Evolutionary conservation across 1,140 invertebrate genomes (phyloP), one percentile per base, ranked within the genome.

Genomic region (Temnothorax nylanderi): DNA sequence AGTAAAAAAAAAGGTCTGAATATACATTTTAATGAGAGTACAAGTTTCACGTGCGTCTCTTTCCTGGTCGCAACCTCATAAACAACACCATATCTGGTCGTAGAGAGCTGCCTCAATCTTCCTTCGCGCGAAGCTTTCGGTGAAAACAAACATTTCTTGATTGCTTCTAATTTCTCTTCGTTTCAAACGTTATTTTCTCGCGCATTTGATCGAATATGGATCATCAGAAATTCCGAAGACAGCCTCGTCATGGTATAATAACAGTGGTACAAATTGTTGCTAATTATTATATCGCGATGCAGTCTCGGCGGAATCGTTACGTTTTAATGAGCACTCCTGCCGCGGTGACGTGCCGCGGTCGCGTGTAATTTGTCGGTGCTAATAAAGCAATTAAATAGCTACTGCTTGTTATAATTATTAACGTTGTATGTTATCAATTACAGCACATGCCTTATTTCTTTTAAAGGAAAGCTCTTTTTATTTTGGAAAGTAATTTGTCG

Each of bases 351-450:
- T 56, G 51, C 44, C 6, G 26, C 47, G 34, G 56, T 86, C 51
- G 85, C 65, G 62, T 86, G 64, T 80, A 85, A 89, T 85, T 82
- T 49, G 69, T 87, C 64, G 44, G 75, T 16, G 37, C 69, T 85
- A 65, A 87, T 85, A 65, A 85, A 87, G 89, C 86, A 85, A 91
- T 92, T 90, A 92, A 91, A 86, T 54, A 69, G 71, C 77, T 67
- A 74, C 44, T 67, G 69, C 87, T 88, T 85, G 81, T 91, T 89
- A 87, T 88, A 92, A 92, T 92, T 91, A 85, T 88, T 88, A 85
- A 74, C 72, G 32, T 3, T 32, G 47, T 67, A 56, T 64, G 44
- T 32, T 54, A n/a, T 81, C 47, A 49, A 13, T 67, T 51, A 51
- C 44, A 32, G 41, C 41, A 16, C n/a, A 21, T 41, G 47, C 13